Percentiles rank a stretch among this genome's conserved stretches.
Conservation (phyloP, 2,113 vertebrate species). For the Cairina moschata region DNA sequence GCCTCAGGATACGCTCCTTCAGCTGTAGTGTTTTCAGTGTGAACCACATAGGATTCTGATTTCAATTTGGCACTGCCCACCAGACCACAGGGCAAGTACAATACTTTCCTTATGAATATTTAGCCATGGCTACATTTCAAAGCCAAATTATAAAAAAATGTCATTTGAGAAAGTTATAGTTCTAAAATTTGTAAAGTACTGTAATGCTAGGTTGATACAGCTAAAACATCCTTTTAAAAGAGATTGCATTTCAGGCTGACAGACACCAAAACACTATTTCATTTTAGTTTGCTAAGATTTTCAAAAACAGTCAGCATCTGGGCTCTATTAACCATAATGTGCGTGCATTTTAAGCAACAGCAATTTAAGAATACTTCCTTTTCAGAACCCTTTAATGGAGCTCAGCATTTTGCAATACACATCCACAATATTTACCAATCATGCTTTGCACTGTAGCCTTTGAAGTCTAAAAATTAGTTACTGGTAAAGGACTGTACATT, state of each 20-base stretch:
- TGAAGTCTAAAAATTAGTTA: conserved; percentile 52
- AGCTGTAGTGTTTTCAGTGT: neutral
- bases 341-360: conserved; percentile 57
- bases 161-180: conserved; percentile 44
- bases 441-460: conserved; percentile 15
- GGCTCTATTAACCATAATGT: conserved; percentile 73
- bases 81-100: conserved; percentile 37
- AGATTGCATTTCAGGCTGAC: conserved; percentile 74
- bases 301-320: conserved; percentile 72
- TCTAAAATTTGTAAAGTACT: conserved; percentile 62
- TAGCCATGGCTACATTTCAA: neutral
- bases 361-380: conserved; percentile 70
- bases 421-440: conserved; percentile 33
- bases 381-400: conserved; percentile 55
- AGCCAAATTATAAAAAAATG: conserved; percentile 49
- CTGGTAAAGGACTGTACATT: neutral
- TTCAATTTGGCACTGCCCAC: conserved; percentile 46
- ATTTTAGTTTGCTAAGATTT: conserved; percentile 71
- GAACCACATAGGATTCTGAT: conserved; percentile 31
- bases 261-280: conserved; percentile 71
- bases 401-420: conserved; percentile 64
- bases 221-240: conserved; percentile 56
- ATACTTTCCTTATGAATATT: neutral
- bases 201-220: conserved; percentile 52
- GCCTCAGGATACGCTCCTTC: neutral